Base-by-base conservation (phyloP, 2,888 invertebrate genomes). In the Ennomos fuscantarius region DNA sequence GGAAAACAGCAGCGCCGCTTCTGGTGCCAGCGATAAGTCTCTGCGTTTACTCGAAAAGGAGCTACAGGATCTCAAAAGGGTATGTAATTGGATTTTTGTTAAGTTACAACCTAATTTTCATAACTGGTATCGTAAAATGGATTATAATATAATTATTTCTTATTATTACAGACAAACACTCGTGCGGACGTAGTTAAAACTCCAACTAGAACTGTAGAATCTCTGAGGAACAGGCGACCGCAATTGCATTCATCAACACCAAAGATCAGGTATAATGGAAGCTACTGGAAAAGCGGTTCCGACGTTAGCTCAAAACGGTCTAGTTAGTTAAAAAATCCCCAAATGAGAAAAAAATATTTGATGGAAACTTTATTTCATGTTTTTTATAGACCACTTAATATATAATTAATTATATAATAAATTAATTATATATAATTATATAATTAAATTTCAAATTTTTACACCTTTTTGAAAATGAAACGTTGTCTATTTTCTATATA, bases 1-100 rank as follows among this genome's bases (percentile, higher is more conserved):
- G 1, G 88, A 87, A 42, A 82, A 68, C 55, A 76, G 70, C 43
- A 79, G 69, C 55, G 71, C 67, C 1, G 73, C 50, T 9, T 24
- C 70, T 1, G 85, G 86, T 0, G 81, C 80, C 66, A 93, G 78
- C 60, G 91, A 92, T 57, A 89, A 89, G 59, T 89, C 89, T 0
- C 72, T 91, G 47, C 83, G 93, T 15, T 84, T 94, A 9, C 76
- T 94, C 11, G 94, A 94, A 66, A 92, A 94, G 46, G 94, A 94
- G 41, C 83, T 94, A 51, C 93, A 93, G 52, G 94, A 94, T 66
- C 82, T 94, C 36, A 93, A 94, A 72, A 89, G 94, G 77, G 93
- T 92, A 79, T 70, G 59, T 34, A 42, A 47, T 52, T 40, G 2
- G 12, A 42, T 45, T 56, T 49, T 33, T 32, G 41, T 33, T 24